These are phyloP conservation scores for Drosophila nr. medialis DNA, from an alignment of 2,888 invertebrate species.

Conservation along the genomic window DNA sequence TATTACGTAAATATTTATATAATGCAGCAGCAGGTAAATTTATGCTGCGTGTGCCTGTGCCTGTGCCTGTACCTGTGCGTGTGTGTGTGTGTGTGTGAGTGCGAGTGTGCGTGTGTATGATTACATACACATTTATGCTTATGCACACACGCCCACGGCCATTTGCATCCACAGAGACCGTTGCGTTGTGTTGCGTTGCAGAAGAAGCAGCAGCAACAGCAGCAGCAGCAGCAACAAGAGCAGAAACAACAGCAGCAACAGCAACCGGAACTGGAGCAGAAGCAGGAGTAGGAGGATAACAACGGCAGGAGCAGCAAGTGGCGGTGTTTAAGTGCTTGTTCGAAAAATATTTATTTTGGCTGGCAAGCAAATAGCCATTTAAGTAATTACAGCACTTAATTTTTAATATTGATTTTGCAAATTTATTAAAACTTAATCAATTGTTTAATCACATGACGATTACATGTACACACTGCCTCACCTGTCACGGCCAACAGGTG, in stretches of 20 bases:
- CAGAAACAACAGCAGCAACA: neutral
- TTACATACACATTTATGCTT: constrained; percentile 41
- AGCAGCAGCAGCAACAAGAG: neutral
- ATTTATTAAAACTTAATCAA: constrained; percentile 80
- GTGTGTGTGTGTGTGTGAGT: constrained; percentile 1
- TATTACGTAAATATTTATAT: constrained; percentile 82
- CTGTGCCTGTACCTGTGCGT: neutral
- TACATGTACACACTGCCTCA: constrained; percentile 11
- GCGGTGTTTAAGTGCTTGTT: constrained; percentile 68
- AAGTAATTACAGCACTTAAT: constrained; percentile 79
- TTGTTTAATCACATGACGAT: constrained; percentile 68
- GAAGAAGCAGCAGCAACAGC: constrained; percentile 6
- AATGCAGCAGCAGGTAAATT: constrained; percentile 79
- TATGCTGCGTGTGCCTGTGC: constrained; percentile 37
- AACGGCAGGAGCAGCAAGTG: constrained; percentile 2
- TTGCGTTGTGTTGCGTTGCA: constrained; percentile 10
- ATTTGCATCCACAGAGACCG: constrained; percentile 36
- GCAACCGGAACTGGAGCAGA: constrained; percentile 5
- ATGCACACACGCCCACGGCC: constrained; percentile 61
- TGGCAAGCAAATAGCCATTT: constrained; percentile 74
- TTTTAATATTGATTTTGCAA: constrained; percentile 80
- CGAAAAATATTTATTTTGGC: constrained; percentile 77
- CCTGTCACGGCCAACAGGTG: constrained; percentile 34
- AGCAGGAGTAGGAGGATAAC: neutral
- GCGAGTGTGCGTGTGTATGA: constrained; percentile 22